A percentile compares a stretch with the other conserved stretches of the same genome.
These are phyloP conservation scores for Eciton burchellii DNA, from an alignment of 1,140 invertebrate species.

Conservation along the genomic window DNA sequence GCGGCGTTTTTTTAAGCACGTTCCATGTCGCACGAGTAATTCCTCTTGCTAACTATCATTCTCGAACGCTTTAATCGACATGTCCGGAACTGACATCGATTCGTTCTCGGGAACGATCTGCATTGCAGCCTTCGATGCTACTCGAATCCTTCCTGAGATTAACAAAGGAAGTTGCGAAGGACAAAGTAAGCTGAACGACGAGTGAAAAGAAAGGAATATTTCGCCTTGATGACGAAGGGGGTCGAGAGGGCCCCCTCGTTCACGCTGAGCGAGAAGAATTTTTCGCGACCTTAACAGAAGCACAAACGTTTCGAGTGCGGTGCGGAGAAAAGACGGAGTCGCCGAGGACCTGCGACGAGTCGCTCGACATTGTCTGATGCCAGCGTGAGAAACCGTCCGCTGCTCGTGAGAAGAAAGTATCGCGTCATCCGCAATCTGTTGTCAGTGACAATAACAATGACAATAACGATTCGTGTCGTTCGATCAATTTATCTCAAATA, in stretches of 20 bases:
- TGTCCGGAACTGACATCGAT: no score
- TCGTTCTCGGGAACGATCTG: slow-evolving; percentile 7
- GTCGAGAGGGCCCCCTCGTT: slow-evolving; percentile 47
- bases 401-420: background rate
- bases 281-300: slow-evolving; percentile 48
- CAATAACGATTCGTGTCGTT: slow-evolving; percentile 47
- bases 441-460: slow-evolving; percentile 21
- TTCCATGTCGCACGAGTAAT: background rate
- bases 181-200: no score
- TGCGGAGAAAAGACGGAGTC: slow-evolving; percentile 28
- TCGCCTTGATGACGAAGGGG: slow-evolving; percentile 19
- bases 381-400: slow-evolving; percentile 13
- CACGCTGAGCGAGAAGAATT: slow-evolving; percentile 39
- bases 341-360: slow-evolving; percentile 14
- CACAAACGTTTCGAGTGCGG: slow-evolving; percentile 48
- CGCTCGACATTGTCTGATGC: slow-evolving; percentile 46
- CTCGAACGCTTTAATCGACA: slow-evolving; percentile 11
- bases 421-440: background rate
- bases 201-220: background rate
- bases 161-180: no score
- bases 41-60: background rate
- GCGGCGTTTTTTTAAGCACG: background rate
- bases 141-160: background rate
- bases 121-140: background rate
- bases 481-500: background rate